A percentile compares a stretch with the other conserved stretches of the same genome.
Evolutionary conservation across 1,140 invertebrate species (phyloP).

Genomic region (Hypsibius dujardini): DNA sequence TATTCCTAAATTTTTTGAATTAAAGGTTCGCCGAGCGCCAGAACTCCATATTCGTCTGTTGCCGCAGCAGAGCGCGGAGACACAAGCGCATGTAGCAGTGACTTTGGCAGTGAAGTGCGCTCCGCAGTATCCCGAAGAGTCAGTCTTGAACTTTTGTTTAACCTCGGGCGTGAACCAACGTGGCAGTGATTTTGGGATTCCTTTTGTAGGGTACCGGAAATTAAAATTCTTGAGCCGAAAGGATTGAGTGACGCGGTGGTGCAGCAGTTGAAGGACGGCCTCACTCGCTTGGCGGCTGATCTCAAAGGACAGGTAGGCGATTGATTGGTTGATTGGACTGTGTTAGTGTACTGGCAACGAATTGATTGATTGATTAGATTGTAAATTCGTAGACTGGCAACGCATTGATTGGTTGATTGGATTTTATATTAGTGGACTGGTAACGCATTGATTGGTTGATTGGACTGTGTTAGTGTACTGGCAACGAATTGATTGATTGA

Average conservation of each 20-base stretch:
- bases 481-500: too few relatives aligned
- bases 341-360: too few relatives aligned
- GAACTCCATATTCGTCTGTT: constrained; percentile 46
- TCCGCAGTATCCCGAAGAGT: constrained; percentile 50
- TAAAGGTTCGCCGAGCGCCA: constrained; percentile 44
- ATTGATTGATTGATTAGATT: too few relatives aligned
- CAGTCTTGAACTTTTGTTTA: too few relatives aligned
- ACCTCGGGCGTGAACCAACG: not conserved
- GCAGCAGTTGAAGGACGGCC: constrained; percentile 38
- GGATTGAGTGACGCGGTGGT: constrained; percentile 48
- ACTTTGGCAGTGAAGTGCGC: constrained; percentile 49
- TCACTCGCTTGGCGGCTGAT: constrained; percentile 39
- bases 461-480: too few relatives aligned
- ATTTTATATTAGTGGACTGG: too few relatives aligned
- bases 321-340: too few relatives aligned
- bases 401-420: too few relatives aligned
- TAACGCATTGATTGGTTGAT: too few relatives aligned
- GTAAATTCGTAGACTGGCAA: too few relatives aligned
- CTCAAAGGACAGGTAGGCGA: constrained; percentile 48
- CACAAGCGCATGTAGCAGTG: constrained; percentile 44
- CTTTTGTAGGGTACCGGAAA: constrained; percentile 39
- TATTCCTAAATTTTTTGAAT: constrained; percentile 27
- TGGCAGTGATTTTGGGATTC: constrained; percentile 15
- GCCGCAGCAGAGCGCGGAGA: constrained; percentile 43
- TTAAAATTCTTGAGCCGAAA: constrained; percentile 45